Percentiles rank a stretch among this genome's conserved stretches.
Evolutionary conservation across 2,888 invertebrate genomes (phyloP).

Genomic region (Bembecia ichneumoniformis): DNA sequence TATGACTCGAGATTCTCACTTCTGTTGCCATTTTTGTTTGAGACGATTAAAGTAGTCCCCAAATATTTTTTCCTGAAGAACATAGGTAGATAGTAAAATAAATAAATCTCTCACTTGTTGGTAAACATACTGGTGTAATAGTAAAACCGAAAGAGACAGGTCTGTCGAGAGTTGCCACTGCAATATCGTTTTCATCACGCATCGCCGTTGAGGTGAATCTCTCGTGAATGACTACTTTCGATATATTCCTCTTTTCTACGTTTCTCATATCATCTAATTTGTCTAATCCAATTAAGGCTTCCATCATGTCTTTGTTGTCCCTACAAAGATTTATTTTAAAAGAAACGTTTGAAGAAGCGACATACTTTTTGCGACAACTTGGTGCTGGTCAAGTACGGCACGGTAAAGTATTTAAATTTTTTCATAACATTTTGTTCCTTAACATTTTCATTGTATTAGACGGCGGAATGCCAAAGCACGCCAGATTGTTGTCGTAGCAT

Average conservation of each 20-base stretch:
- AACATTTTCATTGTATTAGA: too few relatives aligned
- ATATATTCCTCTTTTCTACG: constrained; percentile 47
- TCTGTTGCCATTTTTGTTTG: too few relatives aligned
- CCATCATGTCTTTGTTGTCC: constrained; percentile 43
- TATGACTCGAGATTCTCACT: too few relatives aligned
- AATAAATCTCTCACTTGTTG: constrained; percentile 40
- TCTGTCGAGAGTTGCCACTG: constrained; percentile 56
- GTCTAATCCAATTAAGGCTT: constrained; percentile 60
- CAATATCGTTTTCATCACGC: constrained; percentile 73
- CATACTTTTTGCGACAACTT: too few relatives aligned
- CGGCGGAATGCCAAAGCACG: too few relatives aligned
- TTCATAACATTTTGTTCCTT: too few relatives aligned
- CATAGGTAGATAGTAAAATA: neutral
- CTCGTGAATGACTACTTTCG: constrained; percentile 54
- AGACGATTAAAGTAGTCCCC: too few relatives aligned
- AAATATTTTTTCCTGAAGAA: too few relatives aligned
- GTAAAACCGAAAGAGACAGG: constrained; percentile 52
- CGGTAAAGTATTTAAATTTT: too few relatives aligned
- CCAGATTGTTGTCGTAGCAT: too few relatives aligned
- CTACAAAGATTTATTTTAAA: constrained; percentile 20
- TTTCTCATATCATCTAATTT: constrained; percentile 38
- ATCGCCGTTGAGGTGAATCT: constrained; percentile 60
- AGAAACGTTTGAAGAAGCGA: too few relatives aligned
- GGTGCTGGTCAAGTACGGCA: too few relatives aligned
- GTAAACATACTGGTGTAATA: constrained; percentile 69